phyloP scores from a whole-genome alignment of 2,888 invertebrate species.

The Nomada fucata region DNA sequence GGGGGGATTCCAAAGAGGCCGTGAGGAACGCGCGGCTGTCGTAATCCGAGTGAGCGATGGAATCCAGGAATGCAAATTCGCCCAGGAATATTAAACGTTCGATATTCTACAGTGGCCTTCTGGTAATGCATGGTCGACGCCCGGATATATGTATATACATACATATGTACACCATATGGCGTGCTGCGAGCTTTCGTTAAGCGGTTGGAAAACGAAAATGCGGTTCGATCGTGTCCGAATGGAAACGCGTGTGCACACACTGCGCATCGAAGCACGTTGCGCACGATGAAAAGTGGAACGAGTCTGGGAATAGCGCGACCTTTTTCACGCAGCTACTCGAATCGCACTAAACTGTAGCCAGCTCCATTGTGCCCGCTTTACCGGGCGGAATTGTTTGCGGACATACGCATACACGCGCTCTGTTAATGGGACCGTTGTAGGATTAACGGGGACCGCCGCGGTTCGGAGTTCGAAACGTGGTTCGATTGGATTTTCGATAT shows the following conservation, averaged over 20 bases:
- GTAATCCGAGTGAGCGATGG: conserved; percentile 58
- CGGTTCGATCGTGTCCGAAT: conserved; percentile 4
- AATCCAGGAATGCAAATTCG: conserved; percentile 60
- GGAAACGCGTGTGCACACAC: background rate
- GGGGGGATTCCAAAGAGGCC: conserved; percentile 59
- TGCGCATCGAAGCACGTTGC: background rate
- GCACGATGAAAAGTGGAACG: background rate
- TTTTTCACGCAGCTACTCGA: background rate
- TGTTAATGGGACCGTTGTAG: background rate
- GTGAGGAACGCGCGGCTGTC: conserved; percentile 25
- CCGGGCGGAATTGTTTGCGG: no score
- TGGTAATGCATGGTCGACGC: conserved; percentile 23
- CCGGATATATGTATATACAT: background rate
- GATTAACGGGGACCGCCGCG: background rate
- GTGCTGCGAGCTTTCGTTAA: conserved; percentile 2
- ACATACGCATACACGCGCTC: no score
- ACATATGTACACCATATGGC: conserved; percentile 1
- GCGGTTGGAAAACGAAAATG: conserved; percentile 11
- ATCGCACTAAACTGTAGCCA: background rate
- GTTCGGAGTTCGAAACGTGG: no score
- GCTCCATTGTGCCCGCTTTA: background rate
- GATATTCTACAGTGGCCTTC: conserved; percentile 43
- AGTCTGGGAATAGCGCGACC: background rate
- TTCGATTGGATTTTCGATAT: no score
- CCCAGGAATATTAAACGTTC: conserved; percentile 57